phyloP scores from a whole-genome alignment of 2,113 vertebrate species.

The Telmatochromis sp. region DNA sequence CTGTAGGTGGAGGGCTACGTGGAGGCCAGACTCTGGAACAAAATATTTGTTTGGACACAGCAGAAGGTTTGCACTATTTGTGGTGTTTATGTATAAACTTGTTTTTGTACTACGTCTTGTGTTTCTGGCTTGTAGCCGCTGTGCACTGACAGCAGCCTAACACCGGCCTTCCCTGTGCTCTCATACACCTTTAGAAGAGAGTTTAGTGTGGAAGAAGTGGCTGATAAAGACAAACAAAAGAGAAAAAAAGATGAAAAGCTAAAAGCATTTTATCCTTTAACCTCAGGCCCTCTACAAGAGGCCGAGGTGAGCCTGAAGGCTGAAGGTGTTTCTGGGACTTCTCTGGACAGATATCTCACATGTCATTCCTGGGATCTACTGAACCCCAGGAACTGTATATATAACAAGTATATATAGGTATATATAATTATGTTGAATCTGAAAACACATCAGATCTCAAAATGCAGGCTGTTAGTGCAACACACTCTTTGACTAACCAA shows the following conservation, averaged over 20 bases:
- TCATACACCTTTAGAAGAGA: fast-evolving
- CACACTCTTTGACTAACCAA: not conserved
- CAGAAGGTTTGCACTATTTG: conserved; percentile 52
- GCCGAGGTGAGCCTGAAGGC: not conserved
- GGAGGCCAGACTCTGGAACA: conserved; percentile 77
- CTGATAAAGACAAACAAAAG: not conserved
- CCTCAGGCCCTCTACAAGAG: not conserved
- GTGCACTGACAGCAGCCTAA: not conserved
- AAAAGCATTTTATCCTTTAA: not conserved
- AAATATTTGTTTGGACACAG: conserved; percentile 75
- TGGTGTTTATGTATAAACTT: not conserved
- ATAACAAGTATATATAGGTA: fast-evolving
- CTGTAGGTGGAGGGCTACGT: conserved; percentile 70
- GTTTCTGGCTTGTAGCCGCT: not conserved
- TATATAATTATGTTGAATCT: not conserved
- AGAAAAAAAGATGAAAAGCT: not conserved
- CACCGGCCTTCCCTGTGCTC: not conserved
- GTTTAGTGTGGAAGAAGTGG: not conserved
- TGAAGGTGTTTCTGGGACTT: not conserved
- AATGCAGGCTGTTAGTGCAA: not conserved
- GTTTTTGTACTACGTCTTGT: not conserved
- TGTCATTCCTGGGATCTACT: not conserved
- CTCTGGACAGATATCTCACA: not conserved
- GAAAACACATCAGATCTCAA: not conserved
- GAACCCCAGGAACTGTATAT: not conserved